phyloP scores from a whole-genome alignment of 2,888 invertebrate genomes.

The Rugalucina vietnamica region DNA sequence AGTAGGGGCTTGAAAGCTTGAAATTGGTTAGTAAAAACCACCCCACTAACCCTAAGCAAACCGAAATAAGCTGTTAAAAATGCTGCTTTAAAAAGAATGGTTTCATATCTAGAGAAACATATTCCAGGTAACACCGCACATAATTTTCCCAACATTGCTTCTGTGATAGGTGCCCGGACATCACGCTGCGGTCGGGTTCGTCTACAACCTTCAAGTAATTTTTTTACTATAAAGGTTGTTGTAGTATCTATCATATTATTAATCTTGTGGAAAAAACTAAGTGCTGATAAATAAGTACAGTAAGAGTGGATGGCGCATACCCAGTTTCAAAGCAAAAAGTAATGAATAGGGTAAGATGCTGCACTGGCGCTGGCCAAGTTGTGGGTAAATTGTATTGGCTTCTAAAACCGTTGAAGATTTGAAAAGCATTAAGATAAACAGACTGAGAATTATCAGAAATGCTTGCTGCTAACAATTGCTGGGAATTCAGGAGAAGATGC shows the following conservation, averaged over 20 bases:
- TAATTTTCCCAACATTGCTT: not conserved
- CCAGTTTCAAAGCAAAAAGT: constrained; percentile 17
- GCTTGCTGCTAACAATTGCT: constrained; percentile 2
- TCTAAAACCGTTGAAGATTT: not conserved
- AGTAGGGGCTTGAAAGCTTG: not conserved
- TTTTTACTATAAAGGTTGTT: not conserved
- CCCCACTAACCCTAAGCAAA: constrained; percentile 8
- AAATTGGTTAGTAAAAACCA: not conserved
- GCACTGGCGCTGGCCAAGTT: too few relatives aligned
- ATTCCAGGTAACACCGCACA: not conserved
- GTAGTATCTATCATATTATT: constrained; percentile 1
- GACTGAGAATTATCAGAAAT: not conserved
- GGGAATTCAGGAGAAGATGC: constrained; percentile 8
- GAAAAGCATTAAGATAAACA: constrained; percentile 17
- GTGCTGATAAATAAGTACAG: constrained; percentile 15
- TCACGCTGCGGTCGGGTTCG: not conserved
- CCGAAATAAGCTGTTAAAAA: constrained; percentile 21
- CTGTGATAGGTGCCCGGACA: constrained; percentile 12
- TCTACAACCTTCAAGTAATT: constrained; percentile 2
- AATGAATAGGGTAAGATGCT: too few relatives aligned
- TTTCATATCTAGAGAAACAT: constrained; percentile 8
- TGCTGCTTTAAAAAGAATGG: not conserved
- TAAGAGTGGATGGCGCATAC: not conserved
- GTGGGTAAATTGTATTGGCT: too few relatives aligned
- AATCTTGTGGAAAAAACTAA: constrained; percentile 22